Evolutionary conservation across 2,797 vertebrate genomes (phyloP).

Genomic region (Gallinago solitaria): DNA sequence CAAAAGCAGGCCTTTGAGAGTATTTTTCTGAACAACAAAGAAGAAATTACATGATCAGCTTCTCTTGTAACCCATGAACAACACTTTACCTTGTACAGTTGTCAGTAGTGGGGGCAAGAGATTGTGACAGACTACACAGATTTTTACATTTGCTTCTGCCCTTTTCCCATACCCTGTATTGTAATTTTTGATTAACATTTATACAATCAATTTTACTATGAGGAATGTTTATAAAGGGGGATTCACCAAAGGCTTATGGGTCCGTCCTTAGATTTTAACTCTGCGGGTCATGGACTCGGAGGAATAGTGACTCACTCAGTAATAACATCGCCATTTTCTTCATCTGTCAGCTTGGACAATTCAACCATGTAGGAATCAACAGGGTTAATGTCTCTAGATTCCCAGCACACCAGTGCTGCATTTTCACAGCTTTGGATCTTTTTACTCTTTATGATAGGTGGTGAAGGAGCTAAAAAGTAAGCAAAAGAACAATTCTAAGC

Average conservation of each 20-base stretch:
- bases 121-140: not conserved
- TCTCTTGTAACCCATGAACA: not conserved
- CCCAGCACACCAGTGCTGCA: slow-evolving; percentile 90
- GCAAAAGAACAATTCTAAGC: not conserved
- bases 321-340: slow-evolving; percentile 55
- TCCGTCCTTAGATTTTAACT: not conserved
- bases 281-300: not conserved
- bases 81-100: not conserved
- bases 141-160: not conserved
- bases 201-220: not conserved
- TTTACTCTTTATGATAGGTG: slow-evolving; percentile 85
- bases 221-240: not conserved
- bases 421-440: slow-evolving; percentile 86
- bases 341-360: slow-evolving; percentile 78
- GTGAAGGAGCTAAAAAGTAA: slow-evolving; percentile 84
- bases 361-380: slow-evolving; percentile 94
- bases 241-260: not conserved
- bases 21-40: not conserved
- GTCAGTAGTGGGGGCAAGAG: not conserved
- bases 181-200: not conserved
- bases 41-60: not conserved
- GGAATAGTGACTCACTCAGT: slow-evolving; percentile 84
- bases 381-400: slow-evolving; percentile 89
- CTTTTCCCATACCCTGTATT: not conserved
- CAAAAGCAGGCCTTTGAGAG: not conserved